phyloP scores from a whole-genome alignment of 2,888 invertebrate genomes.

The Dusona sp. region DNA sequence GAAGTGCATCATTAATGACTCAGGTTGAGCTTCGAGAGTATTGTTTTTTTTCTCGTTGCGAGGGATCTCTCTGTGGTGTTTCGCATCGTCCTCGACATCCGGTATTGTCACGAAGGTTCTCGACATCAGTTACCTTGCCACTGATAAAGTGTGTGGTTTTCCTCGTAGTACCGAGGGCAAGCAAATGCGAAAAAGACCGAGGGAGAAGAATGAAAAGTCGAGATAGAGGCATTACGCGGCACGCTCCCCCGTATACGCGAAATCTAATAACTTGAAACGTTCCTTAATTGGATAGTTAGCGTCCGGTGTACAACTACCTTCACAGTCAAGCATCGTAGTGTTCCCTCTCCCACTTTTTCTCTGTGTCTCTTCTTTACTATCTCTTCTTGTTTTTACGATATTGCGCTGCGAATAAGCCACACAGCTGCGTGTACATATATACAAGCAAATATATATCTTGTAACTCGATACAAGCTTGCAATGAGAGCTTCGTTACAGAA shows the following conservation, averaged over 20 bases:
- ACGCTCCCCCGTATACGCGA: constrained; percentile 41
- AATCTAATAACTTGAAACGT: constrained; percentile 76
- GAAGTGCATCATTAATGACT: constrained; percentile 8
- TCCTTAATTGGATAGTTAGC: constrained; percentile 79
- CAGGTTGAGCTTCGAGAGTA: neutral
- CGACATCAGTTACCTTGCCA: constrained; percentile 3
- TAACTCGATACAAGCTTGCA: constrained; percentile 68
- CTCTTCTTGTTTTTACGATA: constrained; percentile 74
- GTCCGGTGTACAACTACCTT: constrained; percentile 68
- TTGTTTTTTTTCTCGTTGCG: neutral
- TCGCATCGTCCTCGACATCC: constrained; percentile 8
- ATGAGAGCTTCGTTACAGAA: constrained; percentile 65
- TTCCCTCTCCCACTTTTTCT: constrained; percentile 46
- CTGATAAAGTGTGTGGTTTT: constrained; percentile 59
- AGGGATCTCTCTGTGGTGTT: neutral
- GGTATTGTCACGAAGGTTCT: constrained; percentile 24
- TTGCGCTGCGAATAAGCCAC: constrained; percentile 57
- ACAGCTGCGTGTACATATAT: neutral
- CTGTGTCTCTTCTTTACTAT: constrained; percentile 42
- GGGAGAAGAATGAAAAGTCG: constrained; percentile 46
- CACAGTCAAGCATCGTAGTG: constrained; percentile 30
- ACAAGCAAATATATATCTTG: constrained; percentile 32
- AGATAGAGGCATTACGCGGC: constrained; percentile 1
- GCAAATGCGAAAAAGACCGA: constrained; percentile 17
- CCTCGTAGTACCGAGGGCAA: constrained; percentile 5